Evolutionary conservation across 2,888 invertebrate genomes (phyloP), one percentile per base, ranked within the genome.

Genomic region (Lydus trimaculatus): DNA sequence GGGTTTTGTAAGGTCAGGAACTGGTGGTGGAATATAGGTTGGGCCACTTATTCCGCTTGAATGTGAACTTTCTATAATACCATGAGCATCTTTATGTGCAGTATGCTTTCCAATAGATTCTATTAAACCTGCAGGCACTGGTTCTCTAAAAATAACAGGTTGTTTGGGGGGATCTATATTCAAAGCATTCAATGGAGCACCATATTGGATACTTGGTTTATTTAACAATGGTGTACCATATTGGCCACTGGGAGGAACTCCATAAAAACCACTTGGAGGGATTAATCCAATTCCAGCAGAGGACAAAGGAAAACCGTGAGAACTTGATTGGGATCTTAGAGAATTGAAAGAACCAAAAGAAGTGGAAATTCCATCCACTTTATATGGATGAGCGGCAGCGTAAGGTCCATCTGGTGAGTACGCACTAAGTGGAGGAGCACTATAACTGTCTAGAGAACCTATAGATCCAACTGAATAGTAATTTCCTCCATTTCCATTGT

Each of bases 101-200:
- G 90, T 90, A 0, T 88, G 86, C 63, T 91, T 89, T 0, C 89
- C 92, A 71, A 91, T 90, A 63, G 89, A 91, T 73, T 91, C 88
- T 3, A 93, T 85, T 5, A 94, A 83, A 0, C 92, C 92, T 62
- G 89, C 87, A 0, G 93, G 93, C 0, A 94, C 91, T 0, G 92
- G 89, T n/a, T 92, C 91, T 59, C 92, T 88, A 82, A 92, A 93
- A 73, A 91, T 89, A 6, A 93, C 88, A 0, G 94, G 94, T 36
- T 87, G 87, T 78, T 87, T 87, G 0, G 90, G 90, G 0, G 82
- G 81, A 61, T 81, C 84, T 1, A 86, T 85, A 2, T 87, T 87
- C 0, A 86, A 81, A 72, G 77, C 74, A 72, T 82, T 81, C 31
- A 79, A 73, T 69, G 81, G 64, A 79, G 81, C 64, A 71, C 82